Base-by-base conservation (phyloP, 2,113 vertebrate genomes). In the Piprites chloris region DNA sequence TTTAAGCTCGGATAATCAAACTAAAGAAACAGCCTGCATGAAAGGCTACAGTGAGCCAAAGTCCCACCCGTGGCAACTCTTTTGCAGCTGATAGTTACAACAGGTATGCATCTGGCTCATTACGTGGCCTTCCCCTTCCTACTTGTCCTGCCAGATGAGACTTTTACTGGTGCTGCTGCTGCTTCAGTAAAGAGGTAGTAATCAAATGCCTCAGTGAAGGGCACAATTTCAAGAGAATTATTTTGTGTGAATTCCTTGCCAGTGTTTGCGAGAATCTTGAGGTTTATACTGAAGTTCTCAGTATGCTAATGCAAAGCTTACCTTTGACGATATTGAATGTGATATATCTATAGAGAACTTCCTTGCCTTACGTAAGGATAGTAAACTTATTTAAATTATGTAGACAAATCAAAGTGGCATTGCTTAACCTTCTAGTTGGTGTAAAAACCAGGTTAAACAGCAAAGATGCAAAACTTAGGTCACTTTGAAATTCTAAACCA, bases 361-460 rank as follows among this genome's bases (percentile, higher is more conserved):
- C 97, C 98, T 98, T 98, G 98, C 98, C 96, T 98, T 98, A 97
- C 1, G 97, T 98, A 95, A 98, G 96, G 97, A 97, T 93, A 96
- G 96, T 97, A 98, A 98, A 95, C 98, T 98, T 98, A 98, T 98
- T 98, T 98, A 98, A 99, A 95, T 98, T 99, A 99, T 99, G 98
- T 98, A 98, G 99, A 99, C 99, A 99, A 99, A 99, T 99, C 98
- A 98, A 98, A 98, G 98, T 98, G 98, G 97, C 98, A 96, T 97
- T 97, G 97, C 97, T 98, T 98, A 98, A 98, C 98, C 97, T 98
- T 96, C 94, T 97, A 97, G 95, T 96, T 72, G 72, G 96, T 97
- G 85, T 97, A 71, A 97, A 97, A 98, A 97, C 97, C 97, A 97
- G 97, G 93, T 98, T 98, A 97, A 96, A 98, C 98, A 96, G 98